These are phyloP conservation scores for Epistrophe grossulariae DNA, from an alignment of 2,888 invertebrate genomes.

Conservation along the genomic window DNA sequence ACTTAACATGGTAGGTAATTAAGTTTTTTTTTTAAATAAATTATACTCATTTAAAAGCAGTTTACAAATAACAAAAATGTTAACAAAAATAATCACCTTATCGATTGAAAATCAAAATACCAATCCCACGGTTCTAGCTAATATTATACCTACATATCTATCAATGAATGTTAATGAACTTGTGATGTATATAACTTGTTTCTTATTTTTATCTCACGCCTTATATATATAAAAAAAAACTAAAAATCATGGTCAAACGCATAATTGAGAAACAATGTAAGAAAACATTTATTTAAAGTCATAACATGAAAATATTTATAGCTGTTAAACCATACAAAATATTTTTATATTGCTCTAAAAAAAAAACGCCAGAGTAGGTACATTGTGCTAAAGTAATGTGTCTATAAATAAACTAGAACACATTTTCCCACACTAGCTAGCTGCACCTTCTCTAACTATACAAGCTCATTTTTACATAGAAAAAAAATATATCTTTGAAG, in stretches of 20 bases:
- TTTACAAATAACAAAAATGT: not conserved
- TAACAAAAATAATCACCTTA: conserved; percentile 14
- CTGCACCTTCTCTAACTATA: conserved; percentile 44
- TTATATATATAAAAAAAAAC: not conserved
- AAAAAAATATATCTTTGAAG: not conserved
- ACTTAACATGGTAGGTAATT: no score
- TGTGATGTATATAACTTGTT: conserved; percentile 22
- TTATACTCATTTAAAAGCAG: not conserved
- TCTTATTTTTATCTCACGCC: conserved; percentile 20
- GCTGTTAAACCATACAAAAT: not conserved
- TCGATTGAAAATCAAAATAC: conserved; percentile 35
- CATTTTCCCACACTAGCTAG: conserved; percentile 58
- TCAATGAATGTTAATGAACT: conserved; percentile 42
- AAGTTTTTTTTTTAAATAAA: no score
- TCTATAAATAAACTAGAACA: not conserved
- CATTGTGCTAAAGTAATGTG: not conserved
- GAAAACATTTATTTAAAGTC: not conserved
- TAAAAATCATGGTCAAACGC: conserved; percentile 42
- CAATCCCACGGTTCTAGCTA: conserved; percentile 34
- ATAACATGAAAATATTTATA: conserved; percentile 3
- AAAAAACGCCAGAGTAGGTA: not conserved
- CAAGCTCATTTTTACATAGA: not conserved
- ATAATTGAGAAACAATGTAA: conserved; percentile 24
- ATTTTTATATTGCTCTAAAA: not conserved
- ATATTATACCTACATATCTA: not conserved